Evolutionary conservation across 1,140 invertebrate species (phyloP), one percentile per base, ranked within the genome.

Genomic region (Cydia amplana): DNA sequence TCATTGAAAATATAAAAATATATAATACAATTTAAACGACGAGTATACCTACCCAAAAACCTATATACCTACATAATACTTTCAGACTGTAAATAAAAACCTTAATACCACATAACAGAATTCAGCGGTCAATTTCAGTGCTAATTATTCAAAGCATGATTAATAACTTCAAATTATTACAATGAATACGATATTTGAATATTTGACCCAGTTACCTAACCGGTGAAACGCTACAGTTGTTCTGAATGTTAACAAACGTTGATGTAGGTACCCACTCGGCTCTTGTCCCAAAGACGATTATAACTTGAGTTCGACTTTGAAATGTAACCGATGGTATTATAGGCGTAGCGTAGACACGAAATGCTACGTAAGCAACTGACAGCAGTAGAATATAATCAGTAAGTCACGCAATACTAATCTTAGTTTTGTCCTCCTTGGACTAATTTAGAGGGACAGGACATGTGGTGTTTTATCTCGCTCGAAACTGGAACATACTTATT

Each of bases 221-320:
- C 18, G 23, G 20, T 12, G 23, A 64, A 9, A 64, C 60, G 9
- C 60, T 14, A 9, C 4, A 23, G 9, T 64, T 64, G 60, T 23
- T 25, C n/a, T 25, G 9, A 64, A 64, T 64, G 6, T 28, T 67
- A 28, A 67, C 28, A 32, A 65, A 32, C 25, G 16, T 67, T 65
- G 25, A 36, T 18, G 18, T 67, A 40, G 7, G 7, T 7, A 67
- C 23, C 25, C 64, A n/a, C 63, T 9, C 25, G 6, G 36, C n/a
- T 40, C 6, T 40, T 40, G 32, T 70, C 32, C 10, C 28, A 36
- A 70, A 20, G 36, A 36, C 64, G 32, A 36, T 18, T 32, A 18
- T n/a, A 70, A 70, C 36, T 70, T 18, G n/a, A 67, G 25, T 67
- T 32, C 28, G 25, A 40, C 65, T 70, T 20, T 70, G 65, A 36